These are phyloP conservation scores for Thamnophis elegans DNA, from an alignment of 2,797 vertebrate species.

Conservation along the genomic window DNA sequence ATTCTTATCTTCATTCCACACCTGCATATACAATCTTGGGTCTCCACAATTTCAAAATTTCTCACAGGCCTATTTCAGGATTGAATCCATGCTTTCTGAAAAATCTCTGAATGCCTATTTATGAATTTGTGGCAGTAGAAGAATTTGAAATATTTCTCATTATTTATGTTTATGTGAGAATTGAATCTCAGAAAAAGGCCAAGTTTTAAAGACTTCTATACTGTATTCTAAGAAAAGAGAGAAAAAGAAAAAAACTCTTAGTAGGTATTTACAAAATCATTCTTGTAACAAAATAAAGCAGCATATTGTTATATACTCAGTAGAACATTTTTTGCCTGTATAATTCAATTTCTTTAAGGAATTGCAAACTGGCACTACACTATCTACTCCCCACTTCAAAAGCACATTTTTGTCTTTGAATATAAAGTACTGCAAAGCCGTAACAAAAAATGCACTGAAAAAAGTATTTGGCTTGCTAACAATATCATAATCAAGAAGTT, in stretches of 20 bases:
- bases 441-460: neutral
- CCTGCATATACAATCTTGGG: neutral
- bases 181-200: neutral
- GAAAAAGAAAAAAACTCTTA: neutral
- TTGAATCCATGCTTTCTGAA: neutral
- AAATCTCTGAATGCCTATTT: neutral
- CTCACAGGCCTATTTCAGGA: neutral
- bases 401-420: neutral
- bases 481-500: neutral
- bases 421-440: neutral
- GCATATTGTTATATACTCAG: neutral
- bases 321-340: neutral
- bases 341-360: neutral
- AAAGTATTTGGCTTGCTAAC: conserved; percentile 13
- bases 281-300: neutral
- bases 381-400: neutral
- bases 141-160: neutral
- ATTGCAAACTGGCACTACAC: neutral
- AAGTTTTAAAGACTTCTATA: neutral
- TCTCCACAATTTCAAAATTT: neutral
- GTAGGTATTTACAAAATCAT: neutral
- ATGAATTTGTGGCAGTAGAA: neutral
- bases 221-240: neutral
- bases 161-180: neutral
- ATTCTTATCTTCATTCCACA: neutral